Evolutionary conservation across 1,140 invertebrate species (phyloP), one percentile per base, ranked within the genome.

Genomic region (Pomacea maculata): DNA sequence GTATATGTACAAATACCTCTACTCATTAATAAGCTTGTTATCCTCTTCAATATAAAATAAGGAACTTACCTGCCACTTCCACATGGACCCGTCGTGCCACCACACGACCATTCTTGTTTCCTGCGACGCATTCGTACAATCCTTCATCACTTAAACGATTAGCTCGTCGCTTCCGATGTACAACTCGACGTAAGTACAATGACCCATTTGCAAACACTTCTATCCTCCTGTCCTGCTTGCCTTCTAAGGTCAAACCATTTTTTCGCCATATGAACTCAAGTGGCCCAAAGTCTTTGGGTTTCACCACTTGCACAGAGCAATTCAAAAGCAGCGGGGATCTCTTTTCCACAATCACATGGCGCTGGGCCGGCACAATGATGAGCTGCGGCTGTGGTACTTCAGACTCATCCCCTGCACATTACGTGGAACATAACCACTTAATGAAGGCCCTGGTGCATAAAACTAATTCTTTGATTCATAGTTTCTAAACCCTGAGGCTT

Each of bases 151-250:
- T 83, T n/a, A 79, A 34, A 34, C 81, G 81, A 55, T 84, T 84
- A 72, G 85, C 85, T 65, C 71, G 79, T n/a, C 85, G 84, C 52
- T 85, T 86, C n/a, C 81, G 80, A 57, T 80, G 77, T 34, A 76
- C 55, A 57, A 90, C 85, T 81, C 85, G 87, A 65, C 86, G 84
- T 64, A 90, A 87, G 80, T 85, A 90, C 17, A 91, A 85, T n/a
- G 90, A 89, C 61, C 90, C 90, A 84, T 91, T 91, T 78, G 81
- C 54, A n/a, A 90, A 84, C 12, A 90, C 71, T 61, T 85, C 76
- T 19, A 87, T 81, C 73, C 87, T 80, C 15, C 80, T 75, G 25
- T 88, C 75, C 67, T 79, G 78, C 29, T 83, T 63, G 21, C 78
- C 70, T 12, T 75, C 45, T 14, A 86, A 63, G 17, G 57, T 21